A percentile compares a stretch with the other conserved stretches of the same genome.
Evolutionary conservation across 2,888 invertebrate species (phyloP).

Genomic region (Eristalinus aeneus): DNA sequence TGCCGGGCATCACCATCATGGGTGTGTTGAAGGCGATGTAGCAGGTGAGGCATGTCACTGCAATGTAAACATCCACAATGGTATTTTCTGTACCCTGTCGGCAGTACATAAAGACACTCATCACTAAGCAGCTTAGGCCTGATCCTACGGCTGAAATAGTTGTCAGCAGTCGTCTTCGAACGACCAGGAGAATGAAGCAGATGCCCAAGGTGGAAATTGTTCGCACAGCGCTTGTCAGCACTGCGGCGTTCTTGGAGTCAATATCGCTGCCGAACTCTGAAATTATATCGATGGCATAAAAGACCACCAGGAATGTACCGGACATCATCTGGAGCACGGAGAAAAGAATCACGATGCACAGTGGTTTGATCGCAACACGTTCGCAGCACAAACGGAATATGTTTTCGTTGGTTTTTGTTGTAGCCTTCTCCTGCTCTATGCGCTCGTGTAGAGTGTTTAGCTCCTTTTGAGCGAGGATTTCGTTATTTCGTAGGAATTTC

Average conservation of each 20-base stretch:
- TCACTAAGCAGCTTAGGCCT: conserved; percentile 83
- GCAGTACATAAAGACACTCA: conserved; percentile 82
- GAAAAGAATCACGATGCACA: conserved; percentile 87
- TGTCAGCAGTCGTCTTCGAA: conserved; percentile 85
- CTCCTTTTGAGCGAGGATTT: conserved; percentile 83
- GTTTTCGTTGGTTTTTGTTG: conserved; percentile 78
- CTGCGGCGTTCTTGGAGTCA: conserved; percentile 83
- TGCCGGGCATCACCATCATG: conserved; percentile 87
- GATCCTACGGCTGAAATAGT: conserved; percentile 86
- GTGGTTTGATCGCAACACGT: conserved; percentile 86
- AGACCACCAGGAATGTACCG: conserved; percentile 89
- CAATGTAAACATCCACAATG: conserved; percentile 75
- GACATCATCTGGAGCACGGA: conserved; percentile 87
- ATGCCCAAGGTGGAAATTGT: conserved; percentile 85
- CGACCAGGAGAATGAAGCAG: conserved; percentile 84
- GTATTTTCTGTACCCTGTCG: conserved; percentile 76
- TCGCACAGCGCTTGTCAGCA: conserved; percentile 86
- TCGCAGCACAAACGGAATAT: conserved; percentile 83
- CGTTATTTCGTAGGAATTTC: conserved; percentile 84
- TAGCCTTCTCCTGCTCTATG: conserved; percentile 82
- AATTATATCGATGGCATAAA: conserved; percentile 89
- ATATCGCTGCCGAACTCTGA: conserved; percentile 82
- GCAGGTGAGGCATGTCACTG: conserved; percentile 82
- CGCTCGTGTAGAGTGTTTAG: conserved; percentile 84
- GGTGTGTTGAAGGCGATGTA: conserved; percentile 90